phyloP scores from a whole-genome alignment of 2,113 vertebrate genomes.

The Notechis scutatus region DNA sequence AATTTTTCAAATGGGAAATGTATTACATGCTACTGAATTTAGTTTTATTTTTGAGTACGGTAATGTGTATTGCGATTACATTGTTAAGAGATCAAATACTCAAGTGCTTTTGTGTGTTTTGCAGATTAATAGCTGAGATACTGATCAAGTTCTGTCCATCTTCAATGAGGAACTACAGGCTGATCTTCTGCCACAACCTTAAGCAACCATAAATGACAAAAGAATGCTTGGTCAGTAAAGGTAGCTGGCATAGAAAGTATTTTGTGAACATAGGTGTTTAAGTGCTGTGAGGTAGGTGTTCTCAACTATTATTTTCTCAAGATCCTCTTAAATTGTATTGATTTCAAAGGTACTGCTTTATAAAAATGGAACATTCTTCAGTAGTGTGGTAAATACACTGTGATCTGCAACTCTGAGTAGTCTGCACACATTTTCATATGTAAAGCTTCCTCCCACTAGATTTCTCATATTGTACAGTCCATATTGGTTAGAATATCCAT shows the following conservation, averaged over 20 bases:
- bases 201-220: constrained; percentile 98
- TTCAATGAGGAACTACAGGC: constrained; percentile 99
- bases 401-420: not conserved
- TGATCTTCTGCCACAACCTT: constrained; percentile 99
- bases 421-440: not conserved
- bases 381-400: not conserved
- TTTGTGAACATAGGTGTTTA: constrained; percentile 88
- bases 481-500: not conserved
- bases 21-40: not conserved
- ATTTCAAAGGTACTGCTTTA: not conserved
- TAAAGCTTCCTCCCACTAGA: not conserved
- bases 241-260: constrained; percentile 86
- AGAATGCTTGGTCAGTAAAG: constrained; percentile 84
- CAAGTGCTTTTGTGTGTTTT: constrained; percentile 47
- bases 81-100: constrained; percentile 21
- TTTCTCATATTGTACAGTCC: not conserved
- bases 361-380: not conserved
- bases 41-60: not conserved
- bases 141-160: constrained; percentile 94
- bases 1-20: not conserved
- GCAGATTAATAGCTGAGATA: constrained; percentile 87
- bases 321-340: not conserved
- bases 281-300: constrained; percentile 89
- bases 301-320: not conserved
- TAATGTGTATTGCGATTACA: not conserved